Evolutionary conservation across 1,140 invertebrate species (phyloP).

Genomic region (Anagrus nilaparvatae): DNA sequence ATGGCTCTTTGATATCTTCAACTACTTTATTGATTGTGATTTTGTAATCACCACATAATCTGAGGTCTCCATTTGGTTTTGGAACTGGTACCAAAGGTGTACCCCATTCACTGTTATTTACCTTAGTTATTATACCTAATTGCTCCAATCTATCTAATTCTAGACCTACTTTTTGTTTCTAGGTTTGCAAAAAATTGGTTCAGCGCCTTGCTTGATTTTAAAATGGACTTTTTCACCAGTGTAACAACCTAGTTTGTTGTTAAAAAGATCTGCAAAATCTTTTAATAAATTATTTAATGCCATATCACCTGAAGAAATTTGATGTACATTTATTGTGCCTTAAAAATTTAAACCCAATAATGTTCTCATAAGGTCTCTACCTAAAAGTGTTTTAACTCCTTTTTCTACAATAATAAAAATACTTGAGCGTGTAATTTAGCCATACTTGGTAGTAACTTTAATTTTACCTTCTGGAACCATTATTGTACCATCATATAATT

Average conservation of each 20-base stretch:
- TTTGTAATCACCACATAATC: conserved; percentile 44
- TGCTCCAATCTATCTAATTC: conserved; percentile 28
- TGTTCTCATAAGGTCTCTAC: background rate
- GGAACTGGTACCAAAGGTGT: conserved; percentile 41
- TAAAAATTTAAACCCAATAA: background rate
- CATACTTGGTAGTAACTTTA: background rate
- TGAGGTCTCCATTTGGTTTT: conserved; percentile 36
- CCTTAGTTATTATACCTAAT: conserved; percentile 13
- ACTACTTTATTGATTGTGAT: conserved; percentile 32
- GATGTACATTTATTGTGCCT: background rate
- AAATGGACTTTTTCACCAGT: conserved; percentile 18
- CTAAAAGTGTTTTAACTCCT: background rate
- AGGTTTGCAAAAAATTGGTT: conserved; percentile 29
- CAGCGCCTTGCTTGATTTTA: conserved; percentile 20
- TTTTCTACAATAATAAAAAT: background rate
- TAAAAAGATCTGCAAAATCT: conserved; percentile 4
- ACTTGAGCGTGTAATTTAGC: background rate
- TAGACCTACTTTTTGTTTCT: conserved; percentile 27
- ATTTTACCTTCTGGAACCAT: background rate
- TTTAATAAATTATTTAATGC: background rate
- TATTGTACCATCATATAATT: background rate
- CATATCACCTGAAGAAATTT: background rate
- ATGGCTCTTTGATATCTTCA: conserved; percentile 28
- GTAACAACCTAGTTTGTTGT: conserved; percentile 19
- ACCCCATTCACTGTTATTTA: conserved; percentile 34